Conservation (phyloP, 2,888 invertebrate species). For the Hetaerina titia region DNA sequence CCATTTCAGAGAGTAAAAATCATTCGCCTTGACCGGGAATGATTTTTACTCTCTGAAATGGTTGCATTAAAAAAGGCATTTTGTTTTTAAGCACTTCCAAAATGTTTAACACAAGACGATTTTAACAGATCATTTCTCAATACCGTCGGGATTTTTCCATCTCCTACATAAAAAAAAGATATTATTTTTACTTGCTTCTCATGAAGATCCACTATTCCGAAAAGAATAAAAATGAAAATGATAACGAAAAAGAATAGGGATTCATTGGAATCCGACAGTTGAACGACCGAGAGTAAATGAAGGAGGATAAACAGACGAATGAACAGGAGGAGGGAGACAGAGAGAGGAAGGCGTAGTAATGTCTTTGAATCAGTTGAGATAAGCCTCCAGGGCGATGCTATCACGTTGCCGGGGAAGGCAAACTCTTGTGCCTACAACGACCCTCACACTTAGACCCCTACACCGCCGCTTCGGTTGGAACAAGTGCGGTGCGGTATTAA, state of each 20-base stretch:
- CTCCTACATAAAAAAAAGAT: no score
- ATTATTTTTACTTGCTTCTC: no score
- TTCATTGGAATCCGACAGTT: neutral
- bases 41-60: no score
- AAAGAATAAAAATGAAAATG: neutral
- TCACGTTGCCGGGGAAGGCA: neutral
- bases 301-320: neutral
- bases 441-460: neutral
- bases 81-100: no score
- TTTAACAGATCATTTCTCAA: no score
- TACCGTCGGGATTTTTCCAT: no score
- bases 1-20: no score
- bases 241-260: neutral
- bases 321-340: neutral
- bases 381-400: slow-evolving; percentile 25
- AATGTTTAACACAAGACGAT: no score
- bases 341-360: neutral
- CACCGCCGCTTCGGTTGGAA: slow-evolving; percentile 10
- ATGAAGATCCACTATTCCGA: neutral
- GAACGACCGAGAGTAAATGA: neutral
- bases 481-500: slow-evolving; percentile 42
- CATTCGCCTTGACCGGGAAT: no score
- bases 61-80: no score
- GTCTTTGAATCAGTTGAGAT: slow-evolving; percentile 38
- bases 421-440: neutral